phyloP scores from a whole-genome alignment of 2,888 invertebrate species.

The Zonitis immaculata region DNA sequence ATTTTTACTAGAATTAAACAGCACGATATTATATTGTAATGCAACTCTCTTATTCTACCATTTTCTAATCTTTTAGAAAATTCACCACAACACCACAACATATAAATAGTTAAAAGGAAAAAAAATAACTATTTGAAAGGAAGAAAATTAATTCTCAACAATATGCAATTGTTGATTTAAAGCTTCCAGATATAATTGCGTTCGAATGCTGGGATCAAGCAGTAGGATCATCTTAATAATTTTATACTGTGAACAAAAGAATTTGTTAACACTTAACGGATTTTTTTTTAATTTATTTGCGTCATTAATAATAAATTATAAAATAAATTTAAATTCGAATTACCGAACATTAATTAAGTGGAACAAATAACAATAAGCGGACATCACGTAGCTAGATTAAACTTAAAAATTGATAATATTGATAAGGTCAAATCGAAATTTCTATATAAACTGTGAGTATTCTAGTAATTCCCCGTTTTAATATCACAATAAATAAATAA shows the following conservation, averaged over 20 bases:
- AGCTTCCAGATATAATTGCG: not conserved
- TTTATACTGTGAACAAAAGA: no score
- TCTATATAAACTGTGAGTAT: not conserved
- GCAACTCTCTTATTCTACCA: not conserved
- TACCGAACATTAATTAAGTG: no score
- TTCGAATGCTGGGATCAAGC: not conserved
- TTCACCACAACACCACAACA: no score
- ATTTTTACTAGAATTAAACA: slow-evolving; percentile 4
- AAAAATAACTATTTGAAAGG: no score
- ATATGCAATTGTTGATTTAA: not conserved
- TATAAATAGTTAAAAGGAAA: no score
- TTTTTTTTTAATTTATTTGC: no score
- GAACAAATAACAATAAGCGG: no score
- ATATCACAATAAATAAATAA: not conserved
- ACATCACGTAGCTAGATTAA: not conserved
- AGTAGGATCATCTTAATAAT: no score
- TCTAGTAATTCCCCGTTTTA: not conserved
- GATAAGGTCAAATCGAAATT: not conserved
- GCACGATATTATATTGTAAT: not conserved
- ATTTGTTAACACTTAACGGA: no score
- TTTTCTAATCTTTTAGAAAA: not conserved
- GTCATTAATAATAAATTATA: not conserved
- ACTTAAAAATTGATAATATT: not conserved
- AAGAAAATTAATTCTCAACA: not conserved
- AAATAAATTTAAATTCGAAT: not conserved